These are phyloP conservation scores for Mythimna pallens DNA, from an alignment of 2,888 invertebrate genomes.

Conservation along the genomic window DNA sequence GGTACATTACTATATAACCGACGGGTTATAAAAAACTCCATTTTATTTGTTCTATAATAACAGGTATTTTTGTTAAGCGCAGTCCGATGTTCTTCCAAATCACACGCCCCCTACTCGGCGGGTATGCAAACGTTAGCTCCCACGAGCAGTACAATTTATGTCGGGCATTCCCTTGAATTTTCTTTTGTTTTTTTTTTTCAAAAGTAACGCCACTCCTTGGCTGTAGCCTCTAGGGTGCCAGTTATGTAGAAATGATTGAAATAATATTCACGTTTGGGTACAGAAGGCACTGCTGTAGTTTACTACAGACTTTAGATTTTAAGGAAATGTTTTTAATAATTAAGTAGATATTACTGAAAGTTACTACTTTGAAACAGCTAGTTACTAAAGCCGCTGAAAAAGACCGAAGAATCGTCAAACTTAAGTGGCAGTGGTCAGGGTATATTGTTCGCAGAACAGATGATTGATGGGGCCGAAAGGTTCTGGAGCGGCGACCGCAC, in stretches of 20 bases:
- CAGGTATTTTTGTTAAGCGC: too few species aligned
- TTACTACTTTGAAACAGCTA: too few species aligned
- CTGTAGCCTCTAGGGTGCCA: slow-evolving; percentile 66
- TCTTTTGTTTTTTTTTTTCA: slow-evolving; percentile 84
- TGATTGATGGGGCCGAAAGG: too few species aligned
- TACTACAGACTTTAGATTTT: slow-evolving; percentile 12
- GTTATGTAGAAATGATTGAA: slow-evolving; percentile 62
- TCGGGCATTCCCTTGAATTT: slow-evolving; percentile 87
- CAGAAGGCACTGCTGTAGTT: slow-evolving; percentile 19
- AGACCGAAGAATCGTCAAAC: too few species aligned
- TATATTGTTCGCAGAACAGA: too few species aligned
- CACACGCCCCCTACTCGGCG: slow-evolving; percentile 75
- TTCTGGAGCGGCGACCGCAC: too few species aligned
- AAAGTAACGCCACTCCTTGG: slow-evolving; percentile 78
- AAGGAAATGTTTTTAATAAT: neutral
- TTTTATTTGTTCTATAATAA: neutral
- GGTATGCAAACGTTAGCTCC: slow-evolving; percentile 87
- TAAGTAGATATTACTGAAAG: neutral
- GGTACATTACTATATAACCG: too few species aligned
- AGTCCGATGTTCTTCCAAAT: slow-evolving; percentile 14
- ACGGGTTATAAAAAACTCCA: too few species aligned
- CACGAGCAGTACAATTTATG: slow-evolving; percentile 88
- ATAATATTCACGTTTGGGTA: slow-evolving; percentile 53
- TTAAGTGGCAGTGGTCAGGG: too few species aligned
- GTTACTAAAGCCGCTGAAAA: too few species aligned